Base-by-base conservation (phyloP, 2,113 vertebrate species). In the Tangachromis dhanisi region DNA sequence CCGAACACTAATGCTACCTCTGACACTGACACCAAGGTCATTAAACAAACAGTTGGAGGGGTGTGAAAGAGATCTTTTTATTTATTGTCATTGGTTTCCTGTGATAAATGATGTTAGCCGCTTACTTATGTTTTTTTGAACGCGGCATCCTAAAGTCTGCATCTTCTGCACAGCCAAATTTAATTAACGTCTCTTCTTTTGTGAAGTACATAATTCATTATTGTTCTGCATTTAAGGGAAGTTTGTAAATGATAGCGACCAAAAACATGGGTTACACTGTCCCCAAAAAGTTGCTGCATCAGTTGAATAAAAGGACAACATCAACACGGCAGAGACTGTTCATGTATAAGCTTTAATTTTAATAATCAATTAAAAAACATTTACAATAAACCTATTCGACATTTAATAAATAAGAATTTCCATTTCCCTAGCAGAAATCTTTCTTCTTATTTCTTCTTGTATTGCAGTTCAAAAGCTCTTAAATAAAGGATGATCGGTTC, bases 341-440 rank as follows among this genome's bases (percentile, higher is more conserved):
- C 84, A 92, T 80, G 53, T 92, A 85, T 90, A 92, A 92, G 88
- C 85, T 93, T 96, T 95, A 91, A 89, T 96, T 92, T 92, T 88
- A 54, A 93, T 88, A 54, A 93, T 94, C 17, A 93, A 92, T 93
- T 93, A 94, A 94, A 95, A 94, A 63, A 83, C 61, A 61, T 45
- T 33, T 49, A 66, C 45, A 63, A 35, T 31, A 61, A 14, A 95
- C 53, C 83, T 88, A 86, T 91, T 93, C 31, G 88, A 94, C 86
- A 82, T 92, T 94, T 86, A 95, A 95, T 95, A 95, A 96, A 95
- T 95, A 95, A 95, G 93, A 90, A 35, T 63, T 85, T 79, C 11
- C 40, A 12, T 19, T 73, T 59, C 53, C 80, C 54, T 42, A 16
- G 81, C 53, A 89, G 88, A 90, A 88, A 85, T 91, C 14, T 57